phyloP scores from a whole-genome alignment of 2,888 invertebrate genomes.

The Lasioglossum villosulum region DNA sequence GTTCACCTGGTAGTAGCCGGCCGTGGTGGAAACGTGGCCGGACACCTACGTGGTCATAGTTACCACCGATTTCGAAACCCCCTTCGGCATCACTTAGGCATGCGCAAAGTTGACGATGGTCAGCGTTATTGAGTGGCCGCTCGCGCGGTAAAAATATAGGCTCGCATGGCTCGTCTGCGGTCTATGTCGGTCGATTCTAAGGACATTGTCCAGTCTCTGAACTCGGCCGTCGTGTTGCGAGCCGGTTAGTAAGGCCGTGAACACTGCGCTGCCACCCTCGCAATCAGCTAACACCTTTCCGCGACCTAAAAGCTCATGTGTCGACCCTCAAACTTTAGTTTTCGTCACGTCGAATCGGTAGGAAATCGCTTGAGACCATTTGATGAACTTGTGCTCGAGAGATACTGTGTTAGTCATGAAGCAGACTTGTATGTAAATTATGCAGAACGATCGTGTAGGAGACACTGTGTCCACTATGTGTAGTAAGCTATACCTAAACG shows the following conservation, averaged over 20 bases:
- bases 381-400: background rate
- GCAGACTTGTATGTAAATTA: background rate
- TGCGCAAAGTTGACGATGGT: conserved; percentile 80
- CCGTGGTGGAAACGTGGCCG: background rate
- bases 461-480: background rate
- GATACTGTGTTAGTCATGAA: background rate
- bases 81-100: conserved; percentile 69
- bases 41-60: conserved; percentile 59
- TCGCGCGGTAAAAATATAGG: conserved; percentile 76
- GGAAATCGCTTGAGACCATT: background rate
- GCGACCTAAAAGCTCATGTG: background rate
- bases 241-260: conserved; percentile 73
- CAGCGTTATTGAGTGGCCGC: conserved; percentile 82
- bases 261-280: conserved; percentile 49
- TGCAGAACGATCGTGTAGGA: background rate
- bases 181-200: conserved; percentile 76
- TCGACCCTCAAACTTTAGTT: background rate
- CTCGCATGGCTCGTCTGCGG: conserved; percentile 60
- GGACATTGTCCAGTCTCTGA: conserved; percentile 80
- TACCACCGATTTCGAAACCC: conserved; percentile 61
- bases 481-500: background rate
- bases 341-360: background rate
- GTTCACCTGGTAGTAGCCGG: conserved; percentile 26
- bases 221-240: conserved; percentile 56
- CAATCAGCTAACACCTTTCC: background rate